Evolutionary conservation across 1,140 invertebrate genomes (phyloP).

Genomic region (Brachionus koreanus): DNA sequence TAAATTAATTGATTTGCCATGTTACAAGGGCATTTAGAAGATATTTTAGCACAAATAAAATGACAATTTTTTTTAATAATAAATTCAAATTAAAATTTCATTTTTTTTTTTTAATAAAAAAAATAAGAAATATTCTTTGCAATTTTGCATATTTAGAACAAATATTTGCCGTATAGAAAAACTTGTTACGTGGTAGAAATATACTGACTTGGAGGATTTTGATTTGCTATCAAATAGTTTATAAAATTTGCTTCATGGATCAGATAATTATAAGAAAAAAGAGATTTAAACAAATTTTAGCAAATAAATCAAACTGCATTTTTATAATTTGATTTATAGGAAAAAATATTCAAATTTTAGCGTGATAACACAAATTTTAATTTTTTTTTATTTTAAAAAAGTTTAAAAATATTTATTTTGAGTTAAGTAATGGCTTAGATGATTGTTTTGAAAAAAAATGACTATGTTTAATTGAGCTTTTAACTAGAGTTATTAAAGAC

Average conservation of each 20-base stretch:
- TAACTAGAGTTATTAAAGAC: too few species aligned
- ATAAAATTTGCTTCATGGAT: neutral
- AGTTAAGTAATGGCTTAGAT: too few species aligned
- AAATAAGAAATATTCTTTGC: constrained; percentile 3
- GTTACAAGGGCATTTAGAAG: neutral
- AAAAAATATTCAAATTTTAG: too few species aligned
- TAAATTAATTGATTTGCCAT: constrained; percentile 44
- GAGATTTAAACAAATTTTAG: too few species aligned
- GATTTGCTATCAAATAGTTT: neutral
- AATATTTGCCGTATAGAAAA: neutral
- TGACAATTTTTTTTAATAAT: constrained; percentile 1
- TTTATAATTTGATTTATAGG: too few species aligned
- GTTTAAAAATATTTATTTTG: too few species aligned
- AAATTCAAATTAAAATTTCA: constrained; percentile 5
- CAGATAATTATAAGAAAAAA: neutral
- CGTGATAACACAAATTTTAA: too few species aligned
- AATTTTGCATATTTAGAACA: neutral
- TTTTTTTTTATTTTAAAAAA: too few species aligned
- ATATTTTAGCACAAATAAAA: neutral
- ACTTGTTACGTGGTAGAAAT: neutral
- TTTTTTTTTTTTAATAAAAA: neutral
- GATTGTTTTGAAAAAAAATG: too few species aligned
- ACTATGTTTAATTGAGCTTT: too few species aligned
- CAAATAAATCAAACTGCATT: too few species aligned
- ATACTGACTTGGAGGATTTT: neutral